Percentiles rank a stretch among this genome's conserved stretches.
These are phyloP conservation scores for Herminia tarsipennalis DNA, from an alignment of 2,888 invertebrate genomes.

Conservation along the genomic window DNA sequence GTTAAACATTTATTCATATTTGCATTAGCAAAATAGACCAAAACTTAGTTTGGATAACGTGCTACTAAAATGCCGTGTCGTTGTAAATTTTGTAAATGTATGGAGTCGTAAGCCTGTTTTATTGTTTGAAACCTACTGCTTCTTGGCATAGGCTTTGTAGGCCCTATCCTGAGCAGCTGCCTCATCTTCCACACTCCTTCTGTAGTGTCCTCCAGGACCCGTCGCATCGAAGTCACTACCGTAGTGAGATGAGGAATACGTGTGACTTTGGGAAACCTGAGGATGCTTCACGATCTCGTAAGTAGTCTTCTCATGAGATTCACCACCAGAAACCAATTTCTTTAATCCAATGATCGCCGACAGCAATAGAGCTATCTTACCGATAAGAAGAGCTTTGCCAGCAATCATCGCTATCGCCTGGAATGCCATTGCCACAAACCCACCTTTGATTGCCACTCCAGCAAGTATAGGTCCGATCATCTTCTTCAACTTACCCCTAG, in stretches of 20 bases:
- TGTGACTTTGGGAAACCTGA: slow-evolving; percentile 91
- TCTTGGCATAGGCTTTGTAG: slow-evolving; percentile 83
- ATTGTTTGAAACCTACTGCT: slow-evolving; percentile 57
- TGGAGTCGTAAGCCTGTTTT: slow-evolving; percentile 70
- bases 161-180: slow-evolving; percentile 88
- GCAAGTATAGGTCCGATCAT: slow-evolving; percentile 88
- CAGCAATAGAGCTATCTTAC: slow-evolving; percentile 93
- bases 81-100: slow-evolving; percentile 64
- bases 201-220: slow-evolving; percentile 86
- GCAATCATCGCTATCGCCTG: slow-evolving; percentile 91
- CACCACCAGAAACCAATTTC: slow-evolving; percentile 89
- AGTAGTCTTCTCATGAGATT: slow-evolving; percentile 91
- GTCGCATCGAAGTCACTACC: slow-evolving; percentile 87
- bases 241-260: slow-evolving; percentile 89
- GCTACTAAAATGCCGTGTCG: slow-evolving; percentile 59
- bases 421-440: slow-evolving; percentile 90
- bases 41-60: slow-evolving; percentile 44
- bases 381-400: slow-evolving; percentile 92
- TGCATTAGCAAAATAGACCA: slow-evolving; percentile 55
- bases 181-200: slow-evolving; percentile 85
- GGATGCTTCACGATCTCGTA: slow-evolving; percentile 95
- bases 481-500: slow-evolving; percentile 87
- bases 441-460: slow-evolving; percentile 89
- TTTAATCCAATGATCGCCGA: slow-evolving; percentile 93
- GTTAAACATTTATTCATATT: slow-evolving; percentile 37